Base-by-base conservation (phyloP, 1,140 invertebrate genomes). In the Amyelois transitella region DNA sequence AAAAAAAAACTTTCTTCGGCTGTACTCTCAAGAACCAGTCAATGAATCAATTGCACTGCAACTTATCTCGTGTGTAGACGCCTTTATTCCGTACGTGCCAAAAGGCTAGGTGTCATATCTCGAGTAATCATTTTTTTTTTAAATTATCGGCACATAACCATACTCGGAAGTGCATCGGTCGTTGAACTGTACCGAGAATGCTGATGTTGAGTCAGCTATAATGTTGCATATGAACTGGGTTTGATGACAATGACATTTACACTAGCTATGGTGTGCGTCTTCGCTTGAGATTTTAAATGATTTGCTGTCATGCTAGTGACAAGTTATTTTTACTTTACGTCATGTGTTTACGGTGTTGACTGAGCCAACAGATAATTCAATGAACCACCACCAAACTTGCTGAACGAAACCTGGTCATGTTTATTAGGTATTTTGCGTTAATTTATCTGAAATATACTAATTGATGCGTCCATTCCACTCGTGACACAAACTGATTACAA, bases 141-240 rank as follows among this genome's bases (percentile, higher is more conserved):
- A 12, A 38, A 14, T 24, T 28, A 51, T 51, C 49, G 18, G 51
- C 51, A 18, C 17, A 19, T 43, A 12, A 45, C 51, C 51, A 19
- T 52, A 52, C 51, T 43, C 28, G 51, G 51, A 52, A 52, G 51
- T 43, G 14, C 51, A n/a, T 10, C 28, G 32, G 51, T 43, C 51
- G 28, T 43, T 19, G 51, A 52, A 14, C 51, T 18, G 18, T 45
- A 20, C 43, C 10, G 18, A 18, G 43, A 45, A 19, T 43, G 25
- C 28, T 20, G 25, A 52, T 43, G 28, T 8, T 43, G 18, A 5
- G 28, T 52, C 49, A 51, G 24, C 47, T 14, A 24, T 19, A 25
- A 12, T 32, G 14, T 19, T 19, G 18, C 51, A 43, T 38, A 14
- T 38, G 22, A 24, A 8, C 32, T 14, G 12, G 32, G 17, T 38